These are phyloP conservation scores for Pseudomyrmex gracilis DNA, from an alignment of 1,140 invertebrate species.

Conservation along the genomic window DNA sequence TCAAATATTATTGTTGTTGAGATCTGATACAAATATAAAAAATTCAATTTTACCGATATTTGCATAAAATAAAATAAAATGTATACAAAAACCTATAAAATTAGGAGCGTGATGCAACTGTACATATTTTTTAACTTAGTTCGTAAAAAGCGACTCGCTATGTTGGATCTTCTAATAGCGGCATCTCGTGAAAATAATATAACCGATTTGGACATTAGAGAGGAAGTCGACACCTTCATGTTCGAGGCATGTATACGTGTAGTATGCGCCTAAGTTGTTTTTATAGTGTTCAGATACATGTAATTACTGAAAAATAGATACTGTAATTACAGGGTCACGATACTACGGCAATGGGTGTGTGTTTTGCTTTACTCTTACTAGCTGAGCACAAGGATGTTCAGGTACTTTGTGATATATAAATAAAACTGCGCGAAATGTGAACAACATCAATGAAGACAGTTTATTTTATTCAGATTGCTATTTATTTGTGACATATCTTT, in stretches of 20 bases:
- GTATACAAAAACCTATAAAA: too few relatives aligned
- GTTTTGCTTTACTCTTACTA: conserved; percentile 87
- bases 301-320: conserved; percentile 86
- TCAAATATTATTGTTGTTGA: too few relatives aligned
- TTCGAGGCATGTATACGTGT: too few relatives aligned
- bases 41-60: too few relatives aligned
- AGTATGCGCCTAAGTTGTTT: too few relatives aligned
- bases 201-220: conserved; percentile 89
- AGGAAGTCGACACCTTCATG: conserved; percentile 93
- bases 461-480: too few relatives aligned
- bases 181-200: conserved; percentile 86
- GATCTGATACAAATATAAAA: too few relatives aligned
- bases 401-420: conserved; percentile 72
- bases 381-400: conserved; percentile 88
- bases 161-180: conserved; percentile 93
- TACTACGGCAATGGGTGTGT: conserved; percentile 88
- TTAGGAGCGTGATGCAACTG: too few relatives aligned
- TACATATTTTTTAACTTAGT: conserved; percentile 33
- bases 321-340: conserved; percentile 87
- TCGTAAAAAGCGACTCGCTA: conserved; percentile 89
- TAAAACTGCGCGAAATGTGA: too few relatives aligned
- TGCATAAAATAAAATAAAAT: too few relatives aligned
- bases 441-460: too few relatives aligned
- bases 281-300: background rate
- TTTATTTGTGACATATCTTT: too few relatives aligned